A percentile compares a stretch with the other conserved stretches of the same genome.
Conservation (phyloP, 2,797 vertebrate species). For the Glossophaga mutica region DNA sequence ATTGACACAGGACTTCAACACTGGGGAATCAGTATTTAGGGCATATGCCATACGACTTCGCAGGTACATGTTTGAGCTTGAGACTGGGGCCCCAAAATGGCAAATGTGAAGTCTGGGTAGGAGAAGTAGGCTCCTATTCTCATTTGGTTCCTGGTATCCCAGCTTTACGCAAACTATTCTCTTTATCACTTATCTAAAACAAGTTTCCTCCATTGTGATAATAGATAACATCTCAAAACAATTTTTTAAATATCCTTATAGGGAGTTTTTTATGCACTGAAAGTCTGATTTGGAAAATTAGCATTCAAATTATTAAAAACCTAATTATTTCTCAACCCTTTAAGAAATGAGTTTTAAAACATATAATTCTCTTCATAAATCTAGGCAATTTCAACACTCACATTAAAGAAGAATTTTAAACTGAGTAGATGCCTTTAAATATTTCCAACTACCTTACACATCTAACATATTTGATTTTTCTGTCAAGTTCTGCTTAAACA, state of each 20-base stretch:
- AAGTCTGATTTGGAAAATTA: conserved; percentile 3
- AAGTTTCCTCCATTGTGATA: not conserved
- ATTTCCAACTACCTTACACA: not conserved
- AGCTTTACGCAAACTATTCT: not conserved
- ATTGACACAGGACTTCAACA: not conserved
- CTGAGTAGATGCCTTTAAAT: not conserved
- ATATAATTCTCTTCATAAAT: not conserved
- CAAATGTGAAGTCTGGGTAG: not conserved
- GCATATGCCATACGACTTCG: not conserved
- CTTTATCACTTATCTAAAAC: not conserved
- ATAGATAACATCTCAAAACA: no score
- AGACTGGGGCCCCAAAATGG: not conserved
- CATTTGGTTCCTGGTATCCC: not conserved
- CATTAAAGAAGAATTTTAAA: not conserved
- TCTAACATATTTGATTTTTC: not conserved
- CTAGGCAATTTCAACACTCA: not conserved
- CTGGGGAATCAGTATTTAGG: not conserved
- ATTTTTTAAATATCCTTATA: not conserved
- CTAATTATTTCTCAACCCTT: conserved; percentile 16
- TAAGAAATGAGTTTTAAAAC: not conserved
- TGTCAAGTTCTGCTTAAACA: not conserved
- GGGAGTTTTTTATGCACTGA: not conserved
- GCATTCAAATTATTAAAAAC: not conserved
- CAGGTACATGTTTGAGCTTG: not conserved
- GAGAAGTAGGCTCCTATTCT: not conserved